Base-by-base conservation (phyloP, 2,113 vertebrate genomes). In the Pelecanus crispus region DNA sequence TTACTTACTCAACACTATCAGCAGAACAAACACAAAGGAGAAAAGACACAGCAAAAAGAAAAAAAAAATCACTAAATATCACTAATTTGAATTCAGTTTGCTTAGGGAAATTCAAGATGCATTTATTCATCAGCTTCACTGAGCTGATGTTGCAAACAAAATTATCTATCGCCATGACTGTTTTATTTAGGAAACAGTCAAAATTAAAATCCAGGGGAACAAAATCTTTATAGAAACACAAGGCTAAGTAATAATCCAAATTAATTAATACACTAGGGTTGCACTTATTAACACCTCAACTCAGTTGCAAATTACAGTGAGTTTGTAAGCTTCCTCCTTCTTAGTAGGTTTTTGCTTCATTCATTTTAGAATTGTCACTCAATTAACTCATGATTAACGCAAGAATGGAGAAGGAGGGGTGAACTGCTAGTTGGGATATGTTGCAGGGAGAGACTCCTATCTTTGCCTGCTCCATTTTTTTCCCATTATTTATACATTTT, bases 261-360 rank as follows among this genome's bases (percentile, higher is more conserved):
- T 96, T 94, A 97, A 94, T 94, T 87, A 95, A 82, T 89, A 90
- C 68, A 86, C 61, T n/a, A 65, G 81, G 83, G 53, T 73, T 72
- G 25, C 29, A 79, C 52, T 87, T 91, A 83, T 52, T 84, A 94
- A 94, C 81, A 95, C 81, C 80, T 72, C 63, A 82, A 80, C 47
- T 94, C 66, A 65, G 49, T 4, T 94, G 92, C 40, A 91, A 91
- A 92, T 88, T 65, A 49, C 34, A 62, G 81, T 38, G 78, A 77
- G 32, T 89, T 94, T 89, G 44, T 65, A 92, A 61, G 31, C 42
- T 93, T 52, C 45, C 17, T 85, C 28, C 87, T 75, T 88, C 52
- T 73, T 75, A 71, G 58, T 24, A 67, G 28, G n/a, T 42, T 93
- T 88, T 49, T 80, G 45, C 58, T 94, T 86, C 62, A 44, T 61